A percentile compares a stretch with the other conserved stretches of the same genome.
phyloP scores from a whole-genome alignment of 2,888 invertebrate species.

The Aelia acuminata region DNA sequence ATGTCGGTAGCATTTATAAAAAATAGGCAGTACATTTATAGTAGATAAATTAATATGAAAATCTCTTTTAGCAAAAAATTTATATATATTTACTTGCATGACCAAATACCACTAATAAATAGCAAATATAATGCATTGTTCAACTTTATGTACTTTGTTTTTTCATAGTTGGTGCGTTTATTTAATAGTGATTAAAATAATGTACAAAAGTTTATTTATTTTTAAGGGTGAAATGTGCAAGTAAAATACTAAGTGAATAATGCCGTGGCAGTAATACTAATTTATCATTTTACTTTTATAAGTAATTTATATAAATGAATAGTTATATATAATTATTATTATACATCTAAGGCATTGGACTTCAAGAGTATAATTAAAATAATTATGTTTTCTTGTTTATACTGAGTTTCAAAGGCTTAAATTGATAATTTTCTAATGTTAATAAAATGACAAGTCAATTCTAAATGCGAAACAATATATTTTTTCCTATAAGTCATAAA shows the following conservation, averaged over 20 bases:
- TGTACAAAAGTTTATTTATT: not conserved
- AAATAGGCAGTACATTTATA: conserved; percentile 37
- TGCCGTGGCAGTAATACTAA: not conserved
- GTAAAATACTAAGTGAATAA: not conserved
- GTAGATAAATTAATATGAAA: conserved; percentile 11
- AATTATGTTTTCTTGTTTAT: too few species aligned
- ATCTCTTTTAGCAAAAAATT: conserved; percentile 7
- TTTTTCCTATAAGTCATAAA: too few species aligned
- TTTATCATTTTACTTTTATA: not conserved
- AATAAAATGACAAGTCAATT: too few species aligned
- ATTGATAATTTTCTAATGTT: too few species aligned
- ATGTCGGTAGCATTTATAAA: conserved; percentile 22
- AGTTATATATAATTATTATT: too few species aligned
- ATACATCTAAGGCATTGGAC: too few species aligned
- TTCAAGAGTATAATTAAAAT: too few species aligned
- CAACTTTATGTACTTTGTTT: not conserved
- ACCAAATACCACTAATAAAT: not conserved
- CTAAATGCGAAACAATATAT: too few species aligned
- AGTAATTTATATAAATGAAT: not conserved
- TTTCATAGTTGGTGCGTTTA: not conserved
- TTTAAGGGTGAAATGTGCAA: not conserved
- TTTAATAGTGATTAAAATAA: not conserved
- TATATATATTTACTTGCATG: not conserved
- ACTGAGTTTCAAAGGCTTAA: too few species aligned
- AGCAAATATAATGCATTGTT: not conserved